Evolutionary conservation across 2,888 invertebrate species (phyloP).

Genomic region (Coronaproctus castanopsis): DNA sequence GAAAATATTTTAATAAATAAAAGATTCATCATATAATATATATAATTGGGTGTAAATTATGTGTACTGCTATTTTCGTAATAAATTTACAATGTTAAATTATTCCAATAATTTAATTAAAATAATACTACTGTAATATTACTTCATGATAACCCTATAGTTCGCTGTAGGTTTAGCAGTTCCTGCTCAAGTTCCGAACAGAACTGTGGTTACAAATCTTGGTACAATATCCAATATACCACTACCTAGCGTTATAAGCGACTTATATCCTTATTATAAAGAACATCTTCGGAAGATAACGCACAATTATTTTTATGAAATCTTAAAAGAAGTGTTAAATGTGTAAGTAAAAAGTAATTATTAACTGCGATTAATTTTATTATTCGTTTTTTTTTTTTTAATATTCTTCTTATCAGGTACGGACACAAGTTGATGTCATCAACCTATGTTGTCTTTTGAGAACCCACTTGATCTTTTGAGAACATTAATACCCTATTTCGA

Average conservation of each 20-base stretch:
- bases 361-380: neutral
- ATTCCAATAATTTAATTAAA: no score
- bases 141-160: neutral
- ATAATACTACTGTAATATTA: neutral
- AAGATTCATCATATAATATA: no score
- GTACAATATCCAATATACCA: slow-evolving; percentile 5
- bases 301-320: slow-evolving; percentile 3
- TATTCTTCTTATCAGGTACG: no score
- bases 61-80: no score
- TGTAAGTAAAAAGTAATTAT: neutral
- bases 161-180: slow-evolving; percentile 8
- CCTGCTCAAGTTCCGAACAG: slow-evolving; percentile 11
- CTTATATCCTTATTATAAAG: slow-evolving; percentile 1
- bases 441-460: no score
- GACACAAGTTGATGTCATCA: no score
- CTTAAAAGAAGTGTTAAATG: neutral
- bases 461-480: no score
- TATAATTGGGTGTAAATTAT: no score
- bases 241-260: slow-evolving; percentile 7
- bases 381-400: no score
- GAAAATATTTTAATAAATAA: no score
- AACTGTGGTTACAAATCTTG: slow-evolving; percentile 6
- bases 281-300: neutral
- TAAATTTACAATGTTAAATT: no score
- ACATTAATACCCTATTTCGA: no score